These are phyloP conservation scores for Muntiacus reevesi DNA, from an alignment of 2,113 vertebrate genomes.

Conservation along the genomic window DNA sequence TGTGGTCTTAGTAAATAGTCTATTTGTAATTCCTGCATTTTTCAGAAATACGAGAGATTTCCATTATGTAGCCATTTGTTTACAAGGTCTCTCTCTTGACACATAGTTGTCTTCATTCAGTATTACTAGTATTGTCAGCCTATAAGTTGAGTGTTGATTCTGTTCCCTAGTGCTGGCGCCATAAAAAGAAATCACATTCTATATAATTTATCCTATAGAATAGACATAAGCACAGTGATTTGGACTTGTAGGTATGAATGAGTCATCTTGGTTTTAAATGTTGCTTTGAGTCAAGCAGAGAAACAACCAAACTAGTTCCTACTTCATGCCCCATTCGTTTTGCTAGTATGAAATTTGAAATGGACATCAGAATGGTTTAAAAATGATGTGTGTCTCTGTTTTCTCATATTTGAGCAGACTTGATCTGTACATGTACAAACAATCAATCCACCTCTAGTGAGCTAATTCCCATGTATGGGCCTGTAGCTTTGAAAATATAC, in stretches of 20 bases:
- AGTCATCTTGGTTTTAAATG: slow-evolving; percentile 41
- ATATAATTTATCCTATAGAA: background rate
- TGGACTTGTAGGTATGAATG: background rate
- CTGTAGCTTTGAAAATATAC: slow-evolving; percentile 1
- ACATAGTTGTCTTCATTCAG: background rate
- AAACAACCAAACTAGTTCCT: background rate
- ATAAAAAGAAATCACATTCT: slow-evolving; percentile 13
- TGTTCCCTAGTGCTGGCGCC: background rate
- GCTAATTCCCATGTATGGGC: background rate
- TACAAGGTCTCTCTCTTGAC: slow-evolving; percentile 16
- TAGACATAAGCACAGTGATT: background rate
- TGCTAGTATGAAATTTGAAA: slow-evolving; percentile 2
- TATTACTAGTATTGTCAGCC: background rate
- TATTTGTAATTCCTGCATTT: slow-evolving; percentile 34
- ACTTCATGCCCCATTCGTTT: slow-evolving; percentile 3
- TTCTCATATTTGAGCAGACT: slow-evolving; percentile 26
- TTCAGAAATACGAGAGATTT: slow-evolving; percentile 35
- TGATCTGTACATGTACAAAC: background rate
- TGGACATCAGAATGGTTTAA: slow-evolving; percentile 8
- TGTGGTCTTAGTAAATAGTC: slow-evolving; percentile 16
- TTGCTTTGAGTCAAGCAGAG: slow-evolving; percentile 21
- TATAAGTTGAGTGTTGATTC: background rate
- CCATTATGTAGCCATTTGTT: slow-evolving; percentile 34
- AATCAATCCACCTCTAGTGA: background rate
- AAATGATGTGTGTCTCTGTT: background rate